phyloP scores from a whole-genome alignment of 2,888 invertebrate genomes.

The Aethes cnicana region DNA sequence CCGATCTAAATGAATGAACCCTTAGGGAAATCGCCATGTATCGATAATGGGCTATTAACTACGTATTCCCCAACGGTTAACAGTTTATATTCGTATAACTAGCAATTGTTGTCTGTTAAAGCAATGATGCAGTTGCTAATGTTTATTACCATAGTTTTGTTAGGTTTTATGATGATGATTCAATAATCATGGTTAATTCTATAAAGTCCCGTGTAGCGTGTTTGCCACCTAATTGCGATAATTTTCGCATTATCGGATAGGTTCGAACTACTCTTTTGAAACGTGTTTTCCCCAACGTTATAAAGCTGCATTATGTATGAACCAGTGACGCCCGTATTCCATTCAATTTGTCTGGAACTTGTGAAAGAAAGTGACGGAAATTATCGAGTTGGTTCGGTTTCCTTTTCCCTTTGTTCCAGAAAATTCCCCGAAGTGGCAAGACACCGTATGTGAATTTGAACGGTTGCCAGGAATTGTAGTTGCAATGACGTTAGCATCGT shows the following conservation, averaged over 20 bases:
- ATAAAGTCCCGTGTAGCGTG: not conserved
- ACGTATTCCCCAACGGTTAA: slow-evolving; percentile 1
- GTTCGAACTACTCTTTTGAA: not conserved
- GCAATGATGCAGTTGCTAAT: slow-evolving; percentile 13
- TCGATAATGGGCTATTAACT: slow-evolving; percentile 5
- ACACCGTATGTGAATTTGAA: slow-evolving; percentile 53
- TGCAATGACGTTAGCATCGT: slow-evolving; percentile 1
- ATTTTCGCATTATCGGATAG: slow-evolving; percentile 12
- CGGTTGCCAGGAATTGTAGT: slow-evolving; percentile 41
- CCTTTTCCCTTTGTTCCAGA: slow-evolving; percentile 52
- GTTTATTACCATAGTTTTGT: not conserved
- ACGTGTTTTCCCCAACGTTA: slow-evolving; percentile 3
- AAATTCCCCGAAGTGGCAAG: slow-evolving; percentile 50
- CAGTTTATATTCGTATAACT: slow-evolving; percentile 17
- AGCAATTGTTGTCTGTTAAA: slow-evolving; percentile 6
- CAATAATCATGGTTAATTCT: not conserved
- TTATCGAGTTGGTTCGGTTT: slow-evolving; percentile 35
- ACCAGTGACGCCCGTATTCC: not conserved
- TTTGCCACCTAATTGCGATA: slow-evolving; percentile 6
- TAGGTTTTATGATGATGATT: not conserved
- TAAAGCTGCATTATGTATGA: not conserved
- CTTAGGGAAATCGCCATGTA: slow-evolving; percentile 12
- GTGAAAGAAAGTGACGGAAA: slow-evolving; percentile 30
- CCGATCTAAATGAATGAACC: slow-evolving; percentile 6
- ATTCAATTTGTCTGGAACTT: slow-evolving; percentile 19